Conservation (phyloP, 2,888 invertebrate species). For the Eupeodes luniger region DNA sequence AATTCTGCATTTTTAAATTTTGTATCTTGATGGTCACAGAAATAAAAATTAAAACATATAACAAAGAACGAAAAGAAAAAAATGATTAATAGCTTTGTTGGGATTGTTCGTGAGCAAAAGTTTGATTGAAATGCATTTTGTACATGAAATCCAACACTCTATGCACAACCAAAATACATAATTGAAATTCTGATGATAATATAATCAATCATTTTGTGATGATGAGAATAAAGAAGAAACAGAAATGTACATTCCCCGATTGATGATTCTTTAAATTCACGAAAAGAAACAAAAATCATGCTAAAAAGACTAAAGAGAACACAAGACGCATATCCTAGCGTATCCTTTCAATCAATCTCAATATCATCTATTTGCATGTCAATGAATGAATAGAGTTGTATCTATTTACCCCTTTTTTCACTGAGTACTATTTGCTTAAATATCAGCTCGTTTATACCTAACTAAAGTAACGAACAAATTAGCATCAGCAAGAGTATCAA, state of each 20-base stretch:
- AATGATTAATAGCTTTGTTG: conserved; percentile 60
- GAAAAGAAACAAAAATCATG: not conserved
- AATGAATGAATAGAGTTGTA: not conserved
- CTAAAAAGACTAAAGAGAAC: not conserved
- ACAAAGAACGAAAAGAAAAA: conserved; percentile 1
- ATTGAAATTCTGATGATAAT: not conserved
- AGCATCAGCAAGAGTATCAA: conserved; percentile 43
- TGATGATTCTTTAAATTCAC: not conserved
- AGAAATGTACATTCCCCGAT: conserved; percentile 19
- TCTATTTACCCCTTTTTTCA: conserved; percentile 17
- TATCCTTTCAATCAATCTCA: conserved; percentile 62
- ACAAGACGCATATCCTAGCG: not conserved
- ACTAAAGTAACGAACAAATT: conserved; percentile 30
- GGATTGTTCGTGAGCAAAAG: conserved; percentile 7
- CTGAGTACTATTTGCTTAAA: conserved; percentile 20
- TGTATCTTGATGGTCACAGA: not conserved
- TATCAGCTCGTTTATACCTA: conserved; percentile 12
- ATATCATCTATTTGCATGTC: conserved; percentile 46
- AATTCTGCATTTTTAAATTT: conserved; percentile 1
- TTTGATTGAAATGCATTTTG: conserved; percentile 70
- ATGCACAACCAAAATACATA: conserved; percentile 24
- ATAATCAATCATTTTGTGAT: conserved; percentile 60
- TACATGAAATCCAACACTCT: conserved; percentile 36
- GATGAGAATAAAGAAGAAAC: conserved; percentile 2
- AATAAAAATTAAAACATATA: not conserved